phyloP scores from a whole-genome alignment of 2,113 vertebrate genomes.

The Rhinogobius similis region DNA sequence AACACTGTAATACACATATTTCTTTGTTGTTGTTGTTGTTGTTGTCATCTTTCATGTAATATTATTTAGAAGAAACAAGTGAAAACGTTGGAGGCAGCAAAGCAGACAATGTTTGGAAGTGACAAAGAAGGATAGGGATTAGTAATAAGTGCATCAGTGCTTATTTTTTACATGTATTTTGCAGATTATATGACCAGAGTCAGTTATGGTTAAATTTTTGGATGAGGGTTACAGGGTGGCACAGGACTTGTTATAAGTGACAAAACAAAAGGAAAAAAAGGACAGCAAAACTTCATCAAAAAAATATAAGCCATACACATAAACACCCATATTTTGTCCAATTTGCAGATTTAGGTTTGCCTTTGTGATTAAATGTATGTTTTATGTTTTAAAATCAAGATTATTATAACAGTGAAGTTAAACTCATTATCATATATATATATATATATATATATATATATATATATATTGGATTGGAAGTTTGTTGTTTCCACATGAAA shows the following conservation, averaged over 20 bases:
- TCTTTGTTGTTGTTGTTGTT: neutral
- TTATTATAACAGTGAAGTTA: too few relatives aligned
- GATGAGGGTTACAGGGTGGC: neutral
- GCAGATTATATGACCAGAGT: neutral
- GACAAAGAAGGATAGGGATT: too few relatives aligned
- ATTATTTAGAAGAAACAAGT: too few relatives aligned
- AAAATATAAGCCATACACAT: neutral
- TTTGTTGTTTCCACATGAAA: too few relatives aligned
- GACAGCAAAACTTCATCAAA: neutral
- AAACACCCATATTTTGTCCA: neutral
- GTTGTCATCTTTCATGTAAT: neutral
- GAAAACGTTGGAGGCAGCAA: neutral
- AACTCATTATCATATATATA: too few relatives aligned
- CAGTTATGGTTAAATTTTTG: neutral
- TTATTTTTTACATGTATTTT: neutral
- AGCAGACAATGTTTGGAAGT: neutral
- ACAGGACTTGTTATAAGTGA: neutral
- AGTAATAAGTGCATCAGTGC: neutral
- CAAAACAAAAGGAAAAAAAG: neutral
- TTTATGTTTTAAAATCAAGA: too few relatives aligned
- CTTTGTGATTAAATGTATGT: too few relatives aligned
- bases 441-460: too few relatives aligned
- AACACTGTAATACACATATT: conserved; percentile 37
- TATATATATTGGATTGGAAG: too few relatives aligned
- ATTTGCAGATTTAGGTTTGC: too few relatives aligned